Evolutionary conservation across 2,113 vertebrate species (phyloP).

Genomic region (Mixornis gularis): DNA sequence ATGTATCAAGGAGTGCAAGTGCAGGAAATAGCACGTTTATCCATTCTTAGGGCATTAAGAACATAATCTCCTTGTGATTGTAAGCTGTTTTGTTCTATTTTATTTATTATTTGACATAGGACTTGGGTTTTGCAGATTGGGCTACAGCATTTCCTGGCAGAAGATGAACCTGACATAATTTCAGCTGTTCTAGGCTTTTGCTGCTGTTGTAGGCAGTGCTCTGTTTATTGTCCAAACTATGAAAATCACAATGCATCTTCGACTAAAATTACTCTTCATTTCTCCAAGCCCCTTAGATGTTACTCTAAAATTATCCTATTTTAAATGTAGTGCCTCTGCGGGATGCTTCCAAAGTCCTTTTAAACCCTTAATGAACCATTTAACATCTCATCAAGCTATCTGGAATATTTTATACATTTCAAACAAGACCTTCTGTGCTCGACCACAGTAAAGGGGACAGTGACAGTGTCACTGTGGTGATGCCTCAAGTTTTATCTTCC

Average conservation of each 20-base stretch:
- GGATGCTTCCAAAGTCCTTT: background rate
- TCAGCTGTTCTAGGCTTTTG: background rate
- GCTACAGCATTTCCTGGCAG: background rate
- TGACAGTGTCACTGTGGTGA: too few relatives aligned
- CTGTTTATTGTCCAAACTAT: background rate
- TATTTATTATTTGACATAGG: constrained; percentile 31
- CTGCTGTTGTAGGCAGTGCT: background rate
- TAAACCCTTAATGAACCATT: background rate
- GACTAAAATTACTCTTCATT: background rate
- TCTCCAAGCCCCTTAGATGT: background rate
- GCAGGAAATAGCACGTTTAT: constrained; percentile 37
- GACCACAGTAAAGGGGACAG: too few relatives aligned
- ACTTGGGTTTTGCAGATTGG: background rate
- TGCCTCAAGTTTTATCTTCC: too few relatives aligned
- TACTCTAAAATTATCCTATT: background rate
- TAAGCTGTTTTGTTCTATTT: constrained; percentile 39
- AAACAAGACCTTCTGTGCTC: too few relatives aligned
- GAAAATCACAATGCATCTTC: background rate
- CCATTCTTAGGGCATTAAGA: constrained; percentile 33
- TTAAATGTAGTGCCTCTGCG: background rate
- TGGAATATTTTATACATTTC: too few relatives aligned
- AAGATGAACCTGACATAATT: background rate
- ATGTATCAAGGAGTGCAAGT: background rate
- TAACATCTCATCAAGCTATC: background rate
- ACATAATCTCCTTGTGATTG: constrained; percentile 33